phyloP scores from a whole-genome alignment of 2,888 invertebrate species.

The Nomada fabriciana region DNA sequence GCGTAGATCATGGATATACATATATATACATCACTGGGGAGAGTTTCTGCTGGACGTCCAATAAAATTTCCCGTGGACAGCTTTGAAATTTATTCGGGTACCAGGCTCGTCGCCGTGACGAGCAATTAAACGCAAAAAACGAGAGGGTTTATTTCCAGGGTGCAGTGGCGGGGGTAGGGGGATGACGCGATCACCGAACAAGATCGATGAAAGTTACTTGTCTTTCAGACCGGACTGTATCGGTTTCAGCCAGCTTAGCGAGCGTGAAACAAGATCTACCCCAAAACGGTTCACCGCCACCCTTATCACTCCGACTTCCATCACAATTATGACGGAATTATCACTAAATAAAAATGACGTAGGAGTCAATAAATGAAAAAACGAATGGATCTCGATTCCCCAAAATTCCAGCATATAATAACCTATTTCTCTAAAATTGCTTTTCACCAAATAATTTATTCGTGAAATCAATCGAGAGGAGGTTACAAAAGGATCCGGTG shows the following conservation, averaged over 20 bases:
- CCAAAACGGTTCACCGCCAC: not conserved
- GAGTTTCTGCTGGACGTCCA: conserved; percentile 15
- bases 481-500: not conserved
- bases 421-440: too few species aligned
- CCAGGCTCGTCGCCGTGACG: conserved; percentile 36
- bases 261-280: conserved; percentile 42
- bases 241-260: conserved; percentile 53
- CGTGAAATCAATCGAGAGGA: not conserved
- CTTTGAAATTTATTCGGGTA: conserved; percentile 49
- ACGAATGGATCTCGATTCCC: too few species aligned
- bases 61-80: conserved; percentile 42
- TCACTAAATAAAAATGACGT: not conserved
- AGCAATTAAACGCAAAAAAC: conserved; percentile 56
- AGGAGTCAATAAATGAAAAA: not conserved
- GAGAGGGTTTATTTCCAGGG: conserved; percentile 12
- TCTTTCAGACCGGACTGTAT: conserved; percentile 56
- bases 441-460: not conserved
- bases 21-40: conserved; percentile 10
- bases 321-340: too few species aligned
- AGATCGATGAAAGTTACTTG: conserved; percentile 68
- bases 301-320: not conserved
- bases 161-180: not conserved
- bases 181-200: conserved; percentile 33
- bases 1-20: not conserved
- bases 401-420: too few species aligned